Conservation (phyloP, 2,888 invertebrate genomes). For the Pollenia labialis region DNA sequence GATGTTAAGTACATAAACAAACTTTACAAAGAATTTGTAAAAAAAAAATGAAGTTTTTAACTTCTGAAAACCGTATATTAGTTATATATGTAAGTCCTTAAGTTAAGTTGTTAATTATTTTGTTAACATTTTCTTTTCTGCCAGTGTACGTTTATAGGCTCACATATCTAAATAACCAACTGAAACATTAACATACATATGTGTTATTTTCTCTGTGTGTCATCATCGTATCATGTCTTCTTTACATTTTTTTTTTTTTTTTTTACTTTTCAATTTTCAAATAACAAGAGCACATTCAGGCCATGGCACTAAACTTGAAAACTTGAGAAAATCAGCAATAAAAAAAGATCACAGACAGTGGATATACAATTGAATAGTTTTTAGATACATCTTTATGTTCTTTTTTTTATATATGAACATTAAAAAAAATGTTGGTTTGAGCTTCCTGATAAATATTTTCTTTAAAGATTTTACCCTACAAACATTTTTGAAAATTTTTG, state of each 20-base stretch:
- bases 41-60: no score
- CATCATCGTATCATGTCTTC: neutral
- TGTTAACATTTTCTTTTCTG: no score
- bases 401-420: neutral
- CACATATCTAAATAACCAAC: no score
- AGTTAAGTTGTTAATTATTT: no score
- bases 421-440: neutral
- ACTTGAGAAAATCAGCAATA: neutral
- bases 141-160: no score
- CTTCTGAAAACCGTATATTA: no score
- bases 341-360: neutral
- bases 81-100: no score
- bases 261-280: neutral
- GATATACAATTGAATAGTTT: neutral
- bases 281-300: slow-evolving; percentile 1
- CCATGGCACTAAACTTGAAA: slow-evolving; percentile 17
- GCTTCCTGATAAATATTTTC: no score
- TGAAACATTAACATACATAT: neutral
- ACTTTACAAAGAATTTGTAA: no score
- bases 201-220: neutral
- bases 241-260: neutral
- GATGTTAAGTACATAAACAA: no score
- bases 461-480: no score
- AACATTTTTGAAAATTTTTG: no score
- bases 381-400: neutral